These are phyloP conservation scores for Stegodyphus dumicola DNA, from an alignment of 1,140 invertebrate species.

Conservation along the genomic window DNA sequence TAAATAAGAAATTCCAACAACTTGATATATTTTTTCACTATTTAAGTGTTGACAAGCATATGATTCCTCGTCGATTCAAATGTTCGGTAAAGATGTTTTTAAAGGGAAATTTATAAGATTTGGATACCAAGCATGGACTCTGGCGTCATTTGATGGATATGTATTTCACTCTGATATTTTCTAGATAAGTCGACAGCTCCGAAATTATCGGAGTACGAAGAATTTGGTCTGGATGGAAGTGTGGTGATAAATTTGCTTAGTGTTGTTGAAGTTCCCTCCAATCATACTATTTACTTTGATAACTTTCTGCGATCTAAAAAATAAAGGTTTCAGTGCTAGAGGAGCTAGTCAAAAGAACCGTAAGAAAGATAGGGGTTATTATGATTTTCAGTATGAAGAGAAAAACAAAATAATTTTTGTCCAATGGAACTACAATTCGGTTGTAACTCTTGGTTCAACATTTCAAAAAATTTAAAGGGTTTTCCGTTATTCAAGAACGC, in stretches of 20 bases:
- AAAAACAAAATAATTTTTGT: too few species aligned
- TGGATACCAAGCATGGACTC: background rate
- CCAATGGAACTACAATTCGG: too few species aligned
- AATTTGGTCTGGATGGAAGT: background rate
- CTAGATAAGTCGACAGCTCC: background rate
- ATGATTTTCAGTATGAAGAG: too few species aligned
- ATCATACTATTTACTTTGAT: background rate
- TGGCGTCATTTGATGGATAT: background rate
- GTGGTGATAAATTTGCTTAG: background rate
- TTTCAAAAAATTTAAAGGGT: too few species aligned
- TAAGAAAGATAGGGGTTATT: too few species aligned
- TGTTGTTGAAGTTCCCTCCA: background rate
- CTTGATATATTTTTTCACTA: background rate
- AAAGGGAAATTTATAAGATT: background rate
- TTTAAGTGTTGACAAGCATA: background rate
- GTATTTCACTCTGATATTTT: background rate
- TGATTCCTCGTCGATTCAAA: background rate
- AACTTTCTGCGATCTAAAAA: background rate
- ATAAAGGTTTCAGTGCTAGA: background rate
- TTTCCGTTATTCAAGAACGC: too few species aligned
- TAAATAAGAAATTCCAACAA: background rate
- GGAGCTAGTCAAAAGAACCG: too few species aligned
- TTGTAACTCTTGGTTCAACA: too few species aligned
- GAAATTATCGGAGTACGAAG: background rate
- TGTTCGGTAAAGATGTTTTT: background rate